Percentiles rank a stretch among this genome's conserved stretches.
These are phyloP conservation scores for Meandrina meandrites DNA, from an alignment of 92 coral and sea anemone species.

Conservation along the genomic window DNA sequence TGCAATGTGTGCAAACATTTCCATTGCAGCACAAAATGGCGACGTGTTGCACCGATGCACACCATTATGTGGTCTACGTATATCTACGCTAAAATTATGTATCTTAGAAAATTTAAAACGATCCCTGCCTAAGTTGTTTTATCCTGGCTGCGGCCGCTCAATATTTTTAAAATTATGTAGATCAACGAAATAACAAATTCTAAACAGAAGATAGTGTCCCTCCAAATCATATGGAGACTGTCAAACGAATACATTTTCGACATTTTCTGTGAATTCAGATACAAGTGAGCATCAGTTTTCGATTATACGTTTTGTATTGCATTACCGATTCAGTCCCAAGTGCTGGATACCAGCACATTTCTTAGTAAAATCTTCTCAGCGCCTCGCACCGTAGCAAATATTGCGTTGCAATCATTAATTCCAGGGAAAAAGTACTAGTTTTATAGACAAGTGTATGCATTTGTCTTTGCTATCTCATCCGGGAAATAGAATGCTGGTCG, in stretches of 20 bases:
- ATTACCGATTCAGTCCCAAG: neutral
- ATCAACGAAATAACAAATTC: neutral
- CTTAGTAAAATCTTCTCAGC: neutral
- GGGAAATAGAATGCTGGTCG: constrained; percentile 70
- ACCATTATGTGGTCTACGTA: neutral
- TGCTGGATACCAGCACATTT: neutral
- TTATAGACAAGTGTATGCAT: constrained; percentile 64
- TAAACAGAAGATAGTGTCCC: neutral
- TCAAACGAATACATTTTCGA: neutral
- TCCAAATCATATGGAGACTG: neutral
- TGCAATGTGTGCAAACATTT: neutral
- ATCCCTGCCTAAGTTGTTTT: too few species aligned
- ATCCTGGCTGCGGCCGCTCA: too few species aligned
- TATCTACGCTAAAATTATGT: too few species aligned
- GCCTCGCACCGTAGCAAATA: neutral
- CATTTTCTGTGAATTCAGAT: neutral
- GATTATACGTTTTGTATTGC: too few species aligned
- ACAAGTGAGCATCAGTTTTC: neutral
- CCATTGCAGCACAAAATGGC: neutral
- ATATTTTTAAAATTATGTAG: too few species aligned
- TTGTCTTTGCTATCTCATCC: constrained; percentile 49
- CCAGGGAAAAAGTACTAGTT: neutral
- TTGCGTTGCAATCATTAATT: neutral
- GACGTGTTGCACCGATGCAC: neutral
- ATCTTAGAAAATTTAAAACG: too few species aligned